phyloP scores from a whole-genome alignment of 2,888 invertebrate species.

The Achlya flavicornis region DNA sequence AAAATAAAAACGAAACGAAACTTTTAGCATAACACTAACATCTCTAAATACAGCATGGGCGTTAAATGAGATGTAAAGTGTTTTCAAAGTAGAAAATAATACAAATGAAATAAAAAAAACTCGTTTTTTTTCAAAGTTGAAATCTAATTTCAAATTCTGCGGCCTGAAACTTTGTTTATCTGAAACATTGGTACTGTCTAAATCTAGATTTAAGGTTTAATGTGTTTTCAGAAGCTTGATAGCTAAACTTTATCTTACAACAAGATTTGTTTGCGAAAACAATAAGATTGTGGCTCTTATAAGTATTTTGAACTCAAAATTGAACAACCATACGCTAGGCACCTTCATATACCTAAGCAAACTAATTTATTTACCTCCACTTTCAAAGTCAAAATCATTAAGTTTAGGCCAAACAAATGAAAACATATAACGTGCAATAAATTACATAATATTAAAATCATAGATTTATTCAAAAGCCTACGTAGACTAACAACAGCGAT shows the following conservation, averaged over 20 bases:
- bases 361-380: too few relatives aligned
- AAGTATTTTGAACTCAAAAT: neutral
- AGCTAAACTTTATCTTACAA: neutral
- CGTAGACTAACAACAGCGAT: too few relatives aligned
- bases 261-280: neutral
- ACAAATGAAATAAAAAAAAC: neutral
- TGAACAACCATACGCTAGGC: neutral
- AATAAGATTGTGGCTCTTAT: neutral
- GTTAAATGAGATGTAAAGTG: too few relatives aligned
- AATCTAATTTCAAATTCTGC: neutral
- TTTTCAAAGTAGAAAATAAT: neutral
- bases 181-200: neutral
- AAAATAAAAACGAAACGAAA: too few relatives aligned
- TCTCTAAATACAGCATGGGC: too few relatives aligned
- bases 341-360: too few relatives aligned
- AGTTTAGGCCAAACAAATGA: too few relatives aligned
- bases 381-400: too few relatives aligned
- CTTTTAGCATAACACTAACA: too few relatives aligned
- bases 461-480: too few relatives aligned
- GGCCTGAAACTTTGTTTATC: neutral
- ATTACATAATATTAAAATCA: too few relatives aligned
- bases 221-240: neutral
- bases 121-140: neutral
- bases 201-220: constrained; percentile 2
- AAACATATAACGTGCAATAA: too few relatives aligned